Percentiles rank a stretch among this genome's conserved stretches.
phyloP scores from a whole-genome alignment of 2,888 invertebrate genomes.

The Limnephilus lunatus region DNA sequence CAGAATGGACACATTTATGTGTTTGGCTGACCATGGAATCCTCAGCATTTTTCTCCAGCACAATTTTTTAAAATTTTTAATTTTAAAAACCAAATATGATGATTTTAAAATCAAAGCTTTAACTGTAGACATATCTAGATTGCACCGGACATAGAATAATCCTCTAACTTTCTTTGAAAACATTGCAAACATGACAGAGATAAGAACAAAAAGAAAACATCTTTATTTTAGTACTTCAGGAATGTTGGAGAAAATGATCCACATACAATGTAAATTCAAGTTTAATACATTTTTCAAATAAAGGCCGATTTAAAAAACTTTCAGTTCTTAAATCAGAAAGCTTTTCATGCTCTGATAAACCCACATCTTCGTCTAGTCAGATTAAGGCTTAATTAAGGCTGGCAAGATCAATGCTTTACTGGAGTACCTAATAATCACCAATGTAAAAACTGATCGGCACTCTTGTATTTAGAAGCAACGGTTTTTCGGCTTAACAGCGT shows the following conservation, averaged over 20 bases:
- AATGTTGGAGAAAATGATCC: neutral
- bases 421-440: slow-evolving; percentile 4
- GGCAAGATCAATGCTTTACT: slow-evolving; percentile 42
- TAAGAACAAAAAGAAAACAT: neutral
- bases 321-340: slow-evolving; percentile 29
- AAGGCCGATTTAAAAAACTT: neutral
- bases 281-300: neutral
- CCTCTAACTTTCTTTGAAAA: too few relatives aligned
- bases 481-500: neutral
- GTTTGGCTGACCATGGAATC: too few relatives aligned
- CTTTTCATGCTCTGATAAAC: slow-evolving; percentile 44
- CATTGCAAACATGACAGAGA: neutral
- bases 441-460: slow-evolving; percentile 10
- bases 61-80: too few relatives aligned
- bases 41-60: too few relatives aligned
- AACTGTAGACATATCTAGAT: neutral
- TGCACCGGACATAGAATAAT: neutral
- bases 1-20: too few relatives aligned
- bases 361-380: slow-evolving; percentile 20
- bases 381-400: slow-evolving; percentile 37
- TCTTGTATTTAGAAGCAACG: slow-evolving; percentile 14
- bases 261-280: neutral
- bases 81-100: too few relatives aligned
- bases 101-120: neutral
- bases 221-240: neutral